phyloP scores from a whole-genome alignment of 92 coral and sea anemone genomes.

The Bergia sp. region DNA sequence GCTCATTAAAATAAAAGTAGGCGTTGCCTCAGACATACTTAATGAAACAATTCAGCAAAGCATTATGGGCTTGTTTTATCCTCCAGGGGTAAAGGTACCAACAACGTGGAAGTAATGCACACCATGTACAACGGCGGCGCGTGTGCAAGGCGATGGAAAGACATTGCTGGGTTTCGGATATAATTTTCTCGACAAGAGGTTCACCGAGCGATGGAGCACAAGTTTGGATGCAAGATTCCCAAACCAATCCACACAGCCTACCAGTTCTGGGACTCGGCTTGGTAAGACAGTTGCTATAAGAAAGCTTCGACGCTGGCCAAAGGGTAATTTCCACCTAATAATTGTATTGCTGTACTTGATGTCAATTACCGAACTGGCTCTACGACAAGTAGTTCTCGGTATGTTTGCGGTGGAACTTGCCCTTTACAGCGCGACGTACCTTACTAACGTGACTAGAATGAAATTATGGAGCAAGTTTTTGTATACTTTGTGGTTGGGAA shows the following conservation, averaged over 20 bases:
- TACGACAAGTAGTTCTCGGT: too few species aligned
- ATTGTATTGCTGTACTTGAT: too few species aligned
- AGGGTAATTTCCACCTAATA: too few species aligned
- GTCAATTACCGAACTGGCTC: too few species aligned
- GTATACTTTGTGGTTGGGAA: too few species aligned
- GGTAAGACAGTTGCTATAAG: slow-evolving; percentile 51
- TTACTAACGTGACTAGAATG: too few species aligned
- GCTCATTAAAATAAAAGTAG: too few species aligned
- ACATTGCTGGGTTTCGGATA: slow-evolving; percentile 67
- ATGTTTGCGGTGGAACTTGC: too few species aligned
- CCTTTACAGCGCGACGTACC: too few species aligned
- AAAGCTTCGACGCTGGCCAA: too few species aligned
- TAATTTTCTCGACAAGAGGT: slow-evolving; percentile 70
- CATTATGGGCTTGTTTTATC: background rate
- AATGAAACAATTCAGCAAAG: background rate
- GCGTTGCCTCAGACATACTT: background rate
- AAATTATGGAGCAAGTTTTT: too few species aligned
- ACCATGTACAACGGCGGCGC: slow-evolving; percentile 83
- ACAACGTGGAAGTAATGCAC: slow-evolving; percentile 77
- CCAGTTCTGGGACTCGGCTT: slow-evolving; percentile 89
- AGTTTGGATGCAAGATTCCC: slow-evolving; percentile 69
- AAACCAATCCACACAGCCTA: slow-evolving; percentile 76
- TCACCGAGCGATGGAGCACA: slow-evolving; percentile 74
- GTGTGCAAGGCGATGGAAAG: slow-evolving; percentile 79
- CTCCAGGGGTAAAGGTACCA: slow-evolving; percentile 72